Percentiles rank a stretch among this genome's conserved stretches.
Evolutionary conservation across 2,797 vertebrate species (phyloP).

Genomic region (Aulostomus chinensis): DNA sequence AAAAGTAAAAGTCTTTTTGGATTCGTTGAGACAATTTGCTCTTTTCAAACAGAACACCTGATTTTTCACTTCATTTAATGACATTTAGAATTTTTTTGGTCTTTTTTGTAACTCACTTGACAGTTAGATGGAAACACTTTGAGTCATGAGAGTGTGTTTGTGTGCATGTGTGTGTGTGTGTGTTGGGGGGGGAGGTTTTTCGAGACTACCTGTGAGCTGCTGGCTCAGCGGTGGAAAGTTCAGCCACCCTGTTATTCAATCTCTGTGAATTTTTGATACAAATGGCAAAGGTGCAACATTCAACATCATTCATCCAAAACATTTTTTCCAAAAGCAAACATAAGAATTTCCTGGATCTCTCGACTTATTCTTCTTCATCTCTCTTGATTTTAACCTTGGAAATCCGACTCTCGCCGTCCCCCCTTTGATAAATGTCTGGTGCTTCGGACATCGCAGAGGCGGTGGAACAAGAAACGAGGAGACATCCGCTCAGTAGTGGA

Average conservation of each 20-base stretch:
- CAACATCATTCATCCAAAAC: too few relatives aligned
- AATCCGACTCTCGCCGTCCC: conserved; percentile 23
- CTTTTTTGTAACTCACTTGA: conserved; percentile 15
- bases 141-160: too few relatives aligned
- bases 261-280: too few relatives aligned
- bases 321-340: conserved; percentile 27
- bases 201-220: too few relatives aligned
- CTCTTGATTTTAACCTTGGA: conserved; percentile 35
- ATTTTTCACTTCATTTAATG: conserved; percentile 16
- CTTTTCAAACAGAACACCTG: conserved; percentile 12
- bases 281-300: too few relatives aligned
- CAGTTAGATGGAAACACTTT: conserved; percentile 22
- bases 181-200: too few relatives aligned
- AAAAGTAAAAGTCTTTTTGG: neutral
- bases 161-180: too few relatives aligned
- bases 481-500: conserved; percentile 34
- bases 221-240: too few relatives aligned
- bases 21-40: conserved; percentile 20
- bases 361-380: conserved; percentile 2
- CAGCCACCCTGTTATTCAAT: too few relatives aligned
- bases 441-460: conserved; percentile 30
- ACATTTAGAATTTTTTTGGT: conserved; percentile 38
- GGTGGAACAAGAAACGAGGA: conserved; percentile 45
- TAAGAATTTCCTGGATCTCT: neutral
- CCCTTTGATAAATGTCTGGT: conserved; percentile 49